These are phyloP conservation scores for Varecia variegata DNA, from an alignment of 2,797 vertebrate genomes.

Conservation along the genomic window DNA sequence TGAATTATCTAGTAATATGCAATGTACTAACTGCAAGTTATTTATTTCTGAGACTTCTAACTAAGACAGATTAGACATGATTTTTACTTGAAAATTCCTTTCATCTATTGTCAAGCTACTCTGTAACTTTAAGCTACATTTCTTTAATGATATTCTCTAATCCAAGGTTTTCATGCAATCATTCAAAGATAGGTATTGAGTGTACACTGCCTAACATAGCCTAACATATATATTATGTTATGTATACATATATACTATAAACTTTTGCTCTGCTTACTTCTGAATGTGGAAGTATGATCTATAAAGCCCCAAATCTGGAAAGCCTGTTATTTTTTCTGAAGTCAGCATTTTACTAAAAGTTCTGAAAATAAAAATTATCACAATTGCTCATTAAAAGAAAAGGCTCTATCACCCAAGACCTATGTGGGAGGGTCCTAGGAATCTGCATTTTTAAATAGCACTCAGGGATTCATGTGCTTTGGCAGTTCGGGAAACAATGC, in stretches of 20 bases:
- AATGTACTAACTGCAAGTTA: background rate
- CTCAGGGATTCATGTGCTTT: constrained; percentile 37
- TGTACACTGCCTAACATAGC: background rate
- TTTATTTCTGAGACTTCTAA: background rate
- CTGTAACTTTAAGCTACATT: background rate
- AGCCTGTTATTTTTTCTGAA: background rate
- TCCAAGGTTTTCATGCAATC: background rate
- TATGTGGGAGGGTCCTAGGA: background rate
- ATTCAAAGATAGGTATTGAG: background rate
- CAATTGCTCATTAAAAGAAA: background rate
- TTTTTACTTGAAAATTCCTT: background rate
- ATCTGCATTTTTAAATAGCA: constrained; percentile 71
- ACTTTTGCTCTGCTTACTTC: background rate
- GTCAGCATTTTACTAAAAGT: background rate
- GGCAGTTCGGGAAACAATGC: background rate
- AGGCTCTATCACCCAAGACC: background rate
- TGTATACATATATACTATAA: background rate
- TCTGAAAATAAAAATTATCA: background rate
- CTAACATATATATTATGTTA: background rate
- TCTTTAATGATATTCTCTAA: background rate
- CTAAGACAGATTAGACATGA: background rate
- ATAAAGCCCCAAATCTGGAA: background rate
- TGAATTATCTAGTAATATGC: background rate
- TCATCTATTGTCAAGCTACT: background rate
- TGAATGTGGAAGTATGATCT: background rate